Percentiles rank a stretch among this genome's conserved stretches.
phyloP scores from a whole-genome alignment of 1,140 invertebrate genomes.

The Heterodera schachtii region DNA sequence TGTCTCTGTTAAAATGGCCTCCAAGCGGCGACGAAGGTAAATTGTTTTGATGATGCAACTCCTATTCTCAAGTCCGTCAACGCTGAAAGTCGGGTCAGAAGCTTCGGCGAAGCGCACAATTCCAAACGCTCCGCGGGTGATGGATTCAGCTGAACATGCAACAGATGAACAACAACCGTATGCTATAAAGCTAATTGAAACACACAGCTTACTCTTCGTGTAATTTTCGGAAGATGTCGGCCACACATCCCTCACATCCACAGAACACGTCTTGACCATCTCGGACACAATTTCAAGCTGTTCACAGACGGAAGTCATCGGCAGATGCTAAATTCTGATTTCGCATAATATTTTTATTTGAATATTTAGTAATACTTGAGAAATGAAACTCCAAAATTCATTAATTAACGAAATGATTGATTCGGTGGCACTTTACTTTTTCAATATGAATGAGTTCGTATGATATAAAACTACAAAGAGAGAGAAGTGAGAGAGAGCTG shows the following conservation, averaged over 20 bases:
- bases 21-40: constrained; percentile 40
- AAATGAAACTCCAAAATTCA: too few relatives aligned
- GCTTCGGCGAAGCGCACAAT: constrained; percentile 35
- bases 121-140: constrained; percentile 30
- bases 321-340: background rate
- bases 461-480: background rate
- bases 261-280: constrained; percentile 28
- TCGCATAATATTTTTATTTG: too few relatives aligned
- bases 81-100: constrained; percentile 26
- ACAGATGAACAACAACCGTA: too few relatives aligned
- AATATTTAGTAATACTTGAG: too few relatives aligned
- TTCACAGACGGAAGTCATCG: constrained; percentile 19
- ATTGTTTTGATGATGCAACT: constrained; percentile 47
- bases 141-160: constrained; percentile 18
- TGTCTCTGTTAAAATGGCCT: constrained; percentile 20
- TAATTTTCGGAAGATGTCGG: constrained; percentile 25
- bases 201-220: constrained; percentile 21
- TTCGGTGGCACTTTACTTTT: background rate
- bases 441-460: background rate
- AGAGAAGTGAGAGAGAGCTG: background rate
- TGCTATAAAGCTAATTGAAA: background rate
- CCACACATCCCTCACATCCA: constrained; percentile 37
- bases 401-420: background rate
- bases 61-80: constrained; percentile 37
- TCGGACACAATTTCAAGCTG: constrained; percentile 24